Base-by-base conservation (phyloP, 2,797 vertebrate species). In the Parauchenoglanis punctatus region DNA sequence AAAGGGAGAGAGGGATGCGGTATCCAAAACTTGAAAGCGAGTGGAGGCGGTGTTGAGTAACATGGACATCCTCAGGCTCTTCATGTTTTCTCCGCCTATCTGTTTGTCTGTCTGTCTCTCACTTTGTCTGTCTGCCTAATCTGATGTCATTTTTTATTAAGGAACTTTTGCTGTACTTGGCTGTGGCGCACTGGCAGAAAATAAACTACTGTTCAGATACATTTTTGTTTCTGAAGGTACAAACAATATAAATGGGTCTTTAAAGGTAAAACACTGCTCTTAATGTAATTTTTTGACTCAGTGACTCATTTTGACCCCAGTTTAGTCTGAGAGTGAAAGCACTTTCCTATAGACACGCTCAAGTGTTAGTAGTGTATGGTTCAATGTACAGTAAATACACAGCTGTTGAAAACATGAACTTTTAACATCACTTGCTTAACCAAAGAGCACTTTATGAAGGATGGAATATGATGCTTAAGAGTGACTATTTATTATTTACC, bases 11-110 rank as follows among this genome's bases (percentile, higher is more conserved):
- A 89, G 67, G 72, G 89, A 89, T 89, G 87, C 83, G 67, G 87
- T 78, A 86, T 91, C 89, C 89, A 91, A 82, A 92, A 87, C 72
- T 90, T 90, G 91, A 90, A 90, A 90, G 85, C 23, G 20, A 89
- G 88, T 77, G 89, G 81, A 92, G 85, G 90, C 83, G 88, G 87
- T 83, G 81, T 85, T 87, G 88, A 90, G 90, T 81, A 91, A 91
- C 87, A 89, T 85, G 90, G 89, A 88, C 84, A 87, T 92, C 89
- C 88, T 85, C 88, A 84, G 88, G 87, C 87, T 88, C 56, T 85
- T 70, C 85, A 84, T 87, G 81, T 40, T 44, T 75, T 89, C 70
- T 44, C 54, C 46, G 72, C 70, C 81, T 89, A 81, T 87, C 87
- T 46, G 84, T 86, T 63, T 80, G 86, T 88, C 83, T 85, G 52